phyloP scores from a whole-genome alignment of 2,797 vertebrate species.

The Percopsis omiscomaycus region DNA sequence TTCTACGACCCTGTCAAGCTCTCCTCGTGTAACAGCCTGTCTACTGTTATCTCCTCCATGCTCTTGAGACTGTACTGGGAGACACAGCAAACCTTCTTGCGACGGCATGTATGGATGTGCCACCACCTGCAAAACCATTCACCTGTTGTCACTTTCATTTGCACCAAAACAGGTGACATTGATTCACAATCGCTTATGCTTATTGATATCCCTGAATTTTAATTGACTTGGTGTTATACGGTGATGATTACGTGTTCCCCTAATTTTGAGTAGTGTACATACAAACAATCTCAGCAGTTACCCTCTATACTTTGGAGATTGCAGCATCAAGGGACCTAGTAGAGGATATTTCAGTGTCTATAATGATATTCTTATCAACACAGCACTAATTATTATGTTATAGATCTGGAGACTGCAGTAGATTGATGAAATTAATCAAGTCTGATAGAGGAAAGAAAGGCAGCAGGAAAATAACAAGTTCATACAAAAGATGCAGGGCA shows the following conservation, averaged over 20 bases:
- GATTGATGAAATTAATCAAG: constrained; percentile 3
- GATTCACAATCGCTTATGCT: too few relatives aligned
- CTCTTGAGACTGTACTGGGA: too few relatives aligned
- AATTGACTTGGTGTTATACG: too few relatives aligned
- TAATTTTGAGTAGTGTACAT: background rate
- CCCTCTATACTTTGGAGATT: constrained; percentile 13
- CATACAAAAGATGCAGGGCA: background rate
- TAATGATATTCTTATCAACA: constrained; percentile 37
- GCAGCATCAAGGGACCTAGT: constrained; percentile 33
- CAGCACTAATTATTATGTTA: constrained; percentile 24
- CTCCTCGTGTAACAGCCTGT: too few relatives aligned
- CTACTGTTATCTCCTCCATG: too few relatives aligned
- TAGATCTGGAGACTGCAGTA: constrained; percentile 13
- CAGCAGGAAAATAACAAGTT: background rate
- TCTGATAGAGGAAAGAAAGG: background rate
- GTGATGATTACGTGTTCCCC: too few relatives aligned
- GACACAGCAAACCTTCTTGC: too few relatives aligned
- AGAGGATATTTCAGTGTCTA: constrained; percentile 38
- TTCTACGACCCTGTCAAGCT: too few relatives aligned
- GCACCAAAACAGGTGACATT: background rate
- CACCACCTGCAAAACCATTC: background rate
- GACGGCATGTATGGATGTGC: too few relatives aligned
- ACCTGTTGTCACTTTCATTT: constrained; percentile 6
- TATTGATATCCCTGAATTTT: too few relatives aligned
- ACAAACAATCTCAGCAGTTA: background rate